These are phyloP conservation scores for Cephalopachus bancanus DNA, from an alignment of 2,797 vertebrate genomes.

Conservation along the genomic window DNA sequence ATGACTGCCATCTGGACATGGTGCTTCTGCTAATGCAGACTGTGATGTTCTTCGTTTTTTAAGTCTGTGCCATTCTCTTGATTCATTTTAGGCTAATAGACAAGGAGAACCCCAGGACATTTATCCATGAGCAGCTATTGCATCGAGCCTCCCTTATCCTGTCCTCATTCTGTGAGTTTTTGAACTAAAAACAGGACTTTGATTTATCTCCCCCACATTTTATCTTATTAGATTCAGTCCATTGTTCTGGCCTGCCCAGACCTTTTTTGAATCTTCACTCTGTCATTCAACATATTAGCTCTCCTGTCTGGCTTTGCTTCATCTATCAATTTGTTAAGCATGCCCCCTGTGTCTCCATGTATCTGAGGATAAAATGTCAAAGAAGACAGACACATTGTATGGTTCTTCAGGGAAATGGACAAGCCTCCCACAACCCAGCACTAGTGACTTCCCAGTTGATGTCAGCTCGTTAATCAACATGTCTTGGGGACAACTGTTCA, in stretches of 20 bases:
- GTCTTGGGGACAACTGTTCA: constrained; percentile 20
- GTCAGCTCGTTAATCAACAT: background rate
- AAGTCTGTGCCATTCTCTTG: background rate
- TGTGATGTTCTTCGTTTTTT: background rate
- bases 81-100: background rate
- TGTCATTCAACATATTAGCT: constrained; percentile 68
- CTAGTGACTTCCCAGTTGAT: background rate
- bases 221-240: constrained; percentile 75
- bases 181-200: constrained; percentile 59
- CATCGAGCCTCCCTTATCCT: background rate
- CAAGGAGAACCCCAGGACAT: background rate
- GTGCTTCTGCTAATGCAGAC: background rate
- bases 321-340: constrained; percentile 72
- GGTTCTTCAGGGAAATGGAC: constrained; percentile 55
- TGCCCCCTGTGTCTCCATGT: constrained; percentile 42
- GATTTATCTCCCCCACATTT: constrained; percentile 66
- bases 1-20: background rate
- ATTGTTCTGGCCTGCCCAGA: constrained; percentile 71
- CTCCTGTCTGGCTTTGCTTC: constrained; percentile 26
- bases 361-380: constrained; percentile 62
- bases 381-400: constrained; percentile 49
- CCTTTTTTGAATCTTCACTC: constrained; percentile 66
- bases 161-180: background rate
- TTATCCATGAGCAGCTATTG: background rate
- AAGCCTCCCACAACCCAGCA: background rate